Conservation (phyloP, 2,888 invertebrate species). For the Morpho achilles region DNA sequence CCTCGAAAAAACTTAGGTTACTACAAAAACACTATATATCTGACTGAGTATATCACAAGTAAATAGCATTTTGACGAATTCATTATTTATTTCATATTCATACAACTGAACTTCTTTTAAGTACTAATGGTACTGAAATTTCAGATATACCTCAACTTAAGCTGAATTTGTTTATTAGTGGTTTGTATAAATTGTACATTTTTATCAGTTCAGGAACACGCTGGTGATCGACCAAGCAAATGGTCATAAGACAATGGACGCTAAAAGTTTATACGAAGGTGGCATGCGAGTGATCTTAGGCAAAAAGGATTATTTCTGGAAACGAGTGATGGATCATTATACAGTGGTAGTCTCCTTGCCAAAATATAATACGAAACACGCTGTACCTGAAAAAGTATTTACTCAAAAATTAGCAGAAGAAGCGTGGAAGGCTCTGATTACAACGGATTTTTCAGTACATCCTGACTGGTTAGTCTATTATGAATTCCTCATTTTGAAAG, state of each 20-base stretch:
- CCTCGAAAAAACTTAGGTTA: too few relatives aligned
- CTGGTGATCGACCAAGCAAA: slow-evolving; percentile 47
- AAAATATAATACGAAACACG: slow-evolving; percentile 44
- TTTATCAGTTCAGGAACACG: slow-evolving; percentile 53
- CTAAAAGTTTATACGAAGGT: slow-evolving; percentile 55
- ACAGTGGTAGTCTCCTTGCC: slow-evolving; percentile 60
- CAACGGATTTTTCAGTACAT: slow-evolving; percentile 57
- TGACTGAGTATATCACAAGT: too few relatives aligned
- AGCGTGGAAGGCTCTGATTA: slow-evolving; percentile 47
- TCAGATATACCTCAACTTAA: too few relatives aligned
- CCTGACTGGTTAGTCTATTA: slow-evolving; percentile 56
- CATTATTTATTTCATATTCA: too few relatives aligned
- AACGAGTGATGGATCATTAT: slow-evolving; percentile 59
- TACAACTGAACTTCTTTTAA: too few relatives aligned
- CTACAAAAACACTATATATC: too few relatives aligned
- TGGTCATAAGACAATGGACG: slow-evolving; percentile 50
- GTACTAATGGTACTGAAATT: too few relatives aligned
- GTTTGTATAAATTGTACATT: not conserved
- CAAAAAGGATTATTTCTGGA: slow-evolving; percentile 60
- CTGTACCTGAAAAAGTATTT: slow-evolving; percentile 46
- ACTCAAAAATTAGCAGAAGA: slow-evolving; percentile 53
- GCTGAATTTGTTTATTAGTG: too few relatives aligned
- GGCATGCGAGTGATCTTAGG: slow-evolving; percentile 58
- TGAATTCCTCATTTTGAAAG: not conserved
- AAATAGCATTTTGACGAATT: too few relatives aligned